Conservation (phyloP, 2,113 vertebrate species). For the Zootoca vivipara region DNA sequence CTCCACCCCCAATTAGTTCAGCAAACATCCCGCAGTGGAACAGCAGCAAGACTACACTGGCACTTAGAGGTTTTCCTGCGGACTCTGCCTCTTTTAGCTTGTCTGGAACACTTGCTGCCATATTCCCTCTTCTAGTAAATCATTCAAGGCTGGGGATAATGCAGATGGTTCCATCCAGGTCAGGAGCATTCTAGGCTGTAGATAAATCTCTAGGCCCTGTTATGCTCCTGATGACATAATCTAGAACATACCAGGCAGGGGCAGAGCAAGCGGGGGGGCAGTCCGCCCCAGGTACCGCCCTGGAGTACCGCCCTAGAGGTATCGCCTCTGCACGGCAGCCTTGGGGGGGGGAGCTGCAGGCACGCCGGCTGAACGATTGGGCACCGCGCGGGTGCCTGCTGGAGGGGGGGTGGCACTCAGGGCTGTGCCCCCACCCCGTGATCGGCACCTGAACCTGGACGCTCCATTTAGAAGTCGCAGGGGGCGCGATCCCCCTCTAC, state of each 20-base stretch:
- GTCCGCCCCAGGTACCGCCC: too few species aligned
- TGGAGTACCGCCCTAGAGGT: too few species aligned
- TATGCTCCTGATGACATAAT: not conserved
- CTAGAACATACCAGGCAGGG: not conserved
- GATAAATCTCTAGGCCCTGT: not conserved
- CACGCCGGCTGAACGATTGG: too few species aligned
- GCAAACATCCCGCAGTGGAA: not conserved
- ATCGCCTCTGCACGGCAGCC: too few species aligned
- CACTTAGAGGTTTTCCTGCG: not conserved
- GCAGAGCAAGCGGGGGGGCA: too few species aligned
- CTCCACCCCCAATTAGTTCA: not conserved
- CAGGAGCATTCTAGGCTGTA: not conserved
- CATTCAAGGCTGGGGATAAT: not conserved
- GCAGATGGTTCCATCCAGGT: not conserved
- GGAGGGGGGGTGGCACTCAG: too few species aligned
- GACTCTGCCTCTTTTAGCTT: not conserved
- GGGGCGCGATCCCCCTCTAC: too few species aligned
- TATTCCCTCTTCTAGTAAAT: not conserved
- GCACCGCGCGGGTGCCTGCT: too few species aligned
- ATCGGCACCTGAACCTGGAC: too few species aligned
- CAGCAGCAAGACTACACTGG: not conserved
- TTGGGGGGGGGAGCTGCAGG: too few species aligned
- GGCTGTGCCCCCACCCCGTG: too few species aligned
- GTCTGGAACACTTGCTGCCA: not conserved
- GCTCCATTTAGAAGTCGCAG: too few species aligned